Base-by-base conservation (phyloP, 2,888 invertebrate genomes). In the Hoplodrina ambigua region DNA sequence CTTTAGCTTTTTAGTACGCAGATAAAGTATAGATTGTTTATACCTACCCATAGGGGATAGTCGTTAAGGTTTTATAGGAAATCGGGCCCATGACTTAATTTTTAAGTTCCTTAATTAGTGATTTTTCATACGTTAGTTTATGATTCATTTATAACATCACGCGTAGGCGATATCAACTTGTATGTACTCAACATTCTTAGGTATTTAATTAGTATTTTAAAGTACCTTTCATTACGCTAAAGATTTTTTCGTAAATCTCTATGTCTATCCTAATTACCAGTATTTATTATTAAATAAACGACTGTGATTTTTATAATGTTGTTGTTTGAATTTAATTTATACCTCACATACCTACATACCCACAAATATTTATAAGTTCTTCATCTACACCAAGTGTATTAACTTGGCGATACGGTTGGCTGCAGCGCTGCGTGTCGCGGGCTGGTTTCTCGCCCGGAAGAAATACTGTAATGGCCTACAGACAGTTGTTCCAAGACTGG, bases 31-130 rank as follows among this genome's bases (percentile, higher is more conserved):
- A 92, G 91, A 91, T 91, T 89, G 92, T 94, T 94, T 94, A 91
- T 94, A 94, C 90, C 88, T 93, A 91, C 88, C 89, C 82, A 81
- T 91, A 91, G 90, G 86, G 87, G 82, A 87, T 92, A 92, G 88
- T 77, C 77, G 80, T 88, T 93, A 94, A 93, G 93, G 87, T 93
- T 93, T 92, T 93, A 91, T 93, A 94, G 94, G 91, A 90, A 89
- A 92, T 92, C 90, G 95, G 94, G 94, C 95, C 95, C 95, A 95
- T 95, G 95, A 95, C 95, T 94, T 95, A 94, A 92, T 41, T 86
- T 84, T 90, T 94, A 94, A 94, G 94, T 95, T 94, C 90, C 91
- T 91, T 92, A 87, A 69, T 81, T 85, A 81, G 82, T 83, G 79
- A 75, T 79, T 84, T 80, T 82, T 81, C 81, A 80, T 83, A 82